phyloP scores from a whole-genome alignment of 2,888 invertebrate genomes.

The Amphipoea lucens region DNA sequence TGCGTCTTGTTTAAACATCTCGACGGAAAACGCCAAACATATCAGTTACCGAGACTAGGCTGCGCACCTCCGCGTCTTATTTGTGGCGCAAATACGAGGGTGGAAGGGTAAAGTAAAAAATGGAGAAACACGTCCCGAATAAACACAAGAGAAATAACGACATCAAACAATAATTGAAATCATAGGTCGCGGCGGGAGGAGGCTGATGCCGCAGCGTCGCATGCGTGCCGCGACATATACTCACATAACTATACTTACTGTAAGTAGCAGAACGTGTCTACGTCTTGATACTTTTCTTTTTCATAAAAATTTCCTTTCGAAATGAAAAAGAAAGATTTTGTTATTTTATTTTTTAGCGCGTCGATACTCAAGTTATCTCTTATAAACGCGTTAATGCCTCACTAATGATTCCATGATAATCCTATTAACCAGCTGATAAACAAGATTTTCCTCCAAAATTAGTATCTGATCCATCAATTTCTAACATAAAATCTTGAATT shows the following conservation, averaged over 20 bases:
- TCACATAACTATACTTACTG: constrained; percentile 19
- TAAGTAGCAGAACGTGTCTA: constrained; percentile 25
- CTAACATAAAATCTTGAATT: constrained; percentile 52
- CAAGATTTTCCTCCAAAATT: constrained; percentile 60
- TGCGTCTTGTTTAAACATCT: constrained; percentile 84
- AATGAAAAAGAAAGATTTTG: background rate
- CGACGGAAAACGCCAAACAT: constrained; percentile 80
- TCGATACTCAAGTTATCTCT: constrained; percentile 7
- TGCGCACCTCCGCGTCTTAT: constrained; percentile 81
- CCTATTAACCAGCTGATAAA: constrained; percentile 66
- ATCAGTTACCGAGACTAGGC: constrained; percentile 83
- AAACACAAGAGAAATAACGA: constrained; percentile 89
- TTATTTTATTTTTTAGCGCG: constrained; percentile 5
- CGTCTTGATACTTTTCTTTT: constrained; percentile 12
- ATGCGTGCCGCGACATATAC: constrained; percentile 41
- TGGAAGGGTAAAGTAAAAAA: constrained; percentile 86
- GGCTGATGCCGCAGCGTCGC: constrained; percentile 73
- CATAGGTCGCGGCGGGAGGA: constrained; percentile 80
- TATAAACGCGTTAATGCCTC: constrained; percentile 24
- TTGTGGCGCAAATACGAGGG: constrained; percentile 84
- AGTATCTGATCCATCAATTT: constrained; percentile 61
- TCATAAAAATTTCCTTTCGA: constrained; percentile 2
- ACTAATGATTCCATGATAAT: constrained; percentile 56
- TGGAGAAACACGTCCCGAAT: constrained; percentile 86
- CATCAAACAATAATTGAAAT: constrained; percentile 90